Evolutionary conservation across 2,888 invertebrate genomes (phyloP), one percentile per base, ranked within the genome.

Genomic region (Anagyrus pseudococci): DNA sequence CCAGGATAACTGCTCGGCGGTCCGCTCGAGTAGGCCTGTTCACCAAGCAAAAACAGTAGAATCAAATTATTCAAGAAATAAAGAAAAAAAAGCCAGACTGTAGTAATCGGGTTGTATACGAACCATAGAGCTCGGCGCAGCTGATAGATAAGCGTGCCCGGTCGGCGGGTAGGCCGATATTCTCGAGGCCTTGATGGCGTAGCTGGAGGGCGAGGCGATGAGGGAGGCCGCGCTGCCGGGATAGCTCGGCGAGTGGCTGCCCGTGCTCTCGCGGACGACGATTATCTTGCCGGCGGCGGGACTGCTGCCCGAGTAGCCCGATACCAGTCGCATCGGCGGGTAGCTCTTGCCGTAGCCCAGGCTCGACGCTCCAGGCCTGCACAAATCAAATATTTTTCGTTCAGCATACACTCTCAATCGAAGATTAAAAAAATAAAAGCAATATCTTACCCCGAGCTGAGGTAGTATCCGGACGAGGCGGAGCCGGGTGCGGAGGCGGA

Each of bases 271-370:
- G 0, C 67, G 19, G 10, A 67, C 53, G 29, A 67, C 59, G 46
- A 67, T 62, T 15, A 65, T 49, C 19, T 65, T 67, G 41, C 43
- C 15, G 1, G 6, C 22, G 47, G 22, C 15, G 17, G 33, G 8
- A 19, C 48, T 26, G 22, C 6, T 19, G 19, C 20, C 46, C 10
- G 19, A 4, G 52, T 52, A 53, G 19, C 48, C 41, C 20, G 58
- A 43, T 19, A 63, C 37, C 7, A 57, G 43, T 4, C 66, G 66
- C 66, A 66, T 60, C 22, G 62, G 22, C 4, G 63, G 33, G 19
- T 63, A 63, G 37, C 40, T 60, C 58, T 66, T 66, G 48, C 60
- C 49, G 58, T 60, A 66, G n/a, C 52, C 17, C 10, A 62, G 58
- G 13, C 56, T 56, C 17, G 64, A 61, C 0, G 23, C 19, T 15